Base-by-base conservation (phyloP, 2,797 vertebrate genomes). In the Cheirogaleus major region DNA sequence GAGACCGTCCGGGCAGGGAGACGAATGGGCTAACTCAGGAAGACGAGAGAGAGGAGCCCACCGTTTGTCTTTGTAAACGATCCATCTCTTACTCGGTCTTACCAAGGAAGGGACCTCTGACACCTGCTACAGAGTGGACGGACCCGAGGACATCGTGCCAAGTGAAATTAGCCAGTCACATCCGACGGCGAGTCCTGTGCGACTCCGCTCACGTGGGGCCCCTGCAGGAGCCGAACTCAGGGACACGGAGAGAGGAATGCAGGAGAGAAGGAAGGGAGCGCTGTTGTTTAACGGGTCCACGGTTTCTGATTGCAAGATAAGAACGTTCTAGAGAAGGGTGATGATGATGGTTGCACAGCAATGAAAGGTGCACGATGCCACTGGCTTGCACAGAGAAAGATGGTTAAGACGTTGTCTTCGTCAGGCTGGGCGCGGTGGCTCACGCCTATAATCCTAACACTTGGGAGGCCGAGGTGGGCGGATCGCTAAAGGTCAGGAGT, bases 341-440 rank as follows among this genome's bases (percentile, higher is more conserved):
- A 38, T 18, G 20, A 27, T 10, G 15, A 30, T 6, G 50, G 22
- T 6, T 38, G 25, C 35, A 27, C 35, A 11, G 1, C 35, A 4
- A 17, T 2, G 14, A 9, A 25, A 78, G 27, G 23, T 35, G 22
- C 57, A 12, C 7, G 25, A 8, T 25, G 23, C 59, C 38, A 27
- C 4, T 35, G 30, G 38, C 23, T 32, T 43, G 35, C 13, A 2
- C 25, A 0, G 1, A 0, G 22, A 11, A 2, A 25, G 17, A 32
- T 15, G 41, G 10, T 57, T 15, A 11, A 7, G 41, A 17, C 15
- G n/a, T n/a, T 17, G 11, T 25, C 61, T 67, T 13, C 4, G 13
- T 84, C 79, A 45, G 45, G 45, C 45, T 10, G 45, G 45, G 45
- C 45, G 10, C 10, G 2, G 45, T 12, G 45, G 45, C 45, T 45